A percentile compares a stretch with the other conserved stretches of the same genome.
These are phyloP conservation scores for Automeris io DNA, from an alignment of 2,888 invertebrate genomes.

Conservation along the genomic window DNA sequence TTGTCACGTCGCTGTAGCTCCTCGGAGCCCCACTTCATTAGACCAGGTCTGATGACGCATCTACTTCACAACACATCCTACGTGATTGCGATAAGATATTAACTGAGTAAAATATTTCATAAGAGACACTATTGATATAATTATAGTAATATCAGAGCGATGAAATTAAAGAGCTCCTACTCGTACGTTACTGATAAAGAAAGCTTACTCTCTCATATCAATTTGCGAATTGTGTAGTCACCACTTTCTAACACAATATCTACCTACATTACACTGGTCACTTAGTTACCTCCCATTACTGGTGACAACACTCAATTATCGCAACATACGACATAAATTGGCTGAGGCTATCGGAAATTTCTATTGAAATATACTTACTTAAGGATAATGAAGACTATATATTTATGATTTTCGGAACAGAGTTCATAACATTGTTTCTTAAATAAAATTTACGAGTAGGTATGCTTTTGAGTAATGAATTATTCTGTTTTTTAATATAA, in stretches of 20 bases:
- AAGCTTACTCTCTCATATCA: no score
- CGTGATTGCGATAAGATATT: conserved; percentile 26
- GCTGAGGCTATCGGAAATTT: not conserved
- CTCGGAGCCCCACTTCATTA: conserved; percentile 59
- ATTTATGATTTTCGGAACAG: no score
- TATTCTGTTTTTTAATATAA: no score
- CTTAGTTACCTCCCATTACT: conserved; percentile 2
- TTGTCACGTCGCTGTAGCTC: conserved; percentile 51
- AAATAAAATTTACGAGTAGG: no score
- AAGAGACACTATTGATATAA: not conserved
- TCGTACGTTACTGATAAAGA: no score
- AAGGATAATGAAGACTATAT: not conserved
- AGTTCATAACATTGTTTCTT: no score
- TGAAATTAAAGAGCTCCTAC: no score
- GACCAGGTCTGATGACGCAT: conserved; percentile 33
- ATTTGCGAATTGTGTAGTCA: no score
- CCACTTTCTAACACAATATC: no score
- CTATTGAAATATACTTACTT: not conserved
- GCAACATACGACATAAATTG: conserved; percentile 5
- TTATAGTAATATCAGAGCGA: not conserved
- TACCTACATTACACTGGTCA: not conserved
- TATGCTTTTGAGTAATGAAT: no score
- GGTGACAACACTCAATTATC: conserved; percentile 10
- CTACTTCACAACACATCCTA: conserved; percentile 20
- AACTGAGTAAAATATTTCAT: no score